Conservation (phyloP, 2,113 vertebrate species). For the Ellobius talpinus region DNA sequence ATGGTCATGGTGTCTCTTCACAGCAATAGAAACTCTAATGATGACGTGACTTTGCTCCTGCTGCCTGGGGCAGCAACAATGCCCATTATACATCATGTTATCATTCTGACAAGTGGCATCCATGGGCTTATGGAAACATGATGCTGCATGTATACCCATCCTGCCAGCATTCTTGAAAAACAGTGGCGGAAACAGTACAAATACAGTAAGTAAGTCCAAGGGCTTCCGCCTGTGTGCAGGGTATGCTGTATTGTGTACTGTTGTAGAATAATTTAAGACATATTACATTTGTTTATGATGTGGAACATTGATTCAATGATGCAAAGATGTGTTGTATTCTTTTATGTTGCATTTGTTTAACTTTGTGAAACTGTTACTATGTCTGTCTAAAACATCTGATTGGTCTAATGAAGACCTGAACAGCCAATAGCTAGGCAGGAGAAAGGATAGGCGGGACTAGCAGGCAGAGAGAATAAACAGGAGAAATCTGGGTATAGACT, state of each 20-base stretch:
- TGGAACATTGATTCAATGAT: too few species aligned
- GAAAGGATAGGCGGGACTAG: too few species aligned
- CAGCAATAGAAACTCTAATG: neutral
- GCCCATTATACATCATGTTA: rapidly evolving
- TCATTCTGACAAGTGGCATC: neutral
- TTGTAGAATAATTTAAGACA: too few species aligned
- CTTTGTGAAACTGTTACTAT: too few species aligned
- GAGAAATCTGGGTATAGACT: neutral
- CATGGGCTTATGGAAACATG: neutral
- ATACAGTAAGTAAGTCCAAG: neutral
- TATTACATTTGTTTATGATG: too few species aligned
- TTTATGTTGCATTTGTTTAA: too few species aligned
- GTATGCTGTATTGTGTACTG: neutral
- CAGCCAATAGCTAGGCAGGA: too few species aligned
- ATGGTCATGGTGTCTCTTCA: neutral
- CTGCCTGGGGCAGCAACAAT: neutral
- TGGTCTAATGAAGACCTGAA: too few species aligned
- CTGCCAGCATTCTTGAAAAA: constrained; percentile 12
- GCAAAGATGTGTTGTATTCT: too few species aligned
- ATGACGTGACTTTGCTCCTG: neutral
- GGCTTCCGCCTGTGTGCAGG: neutral
- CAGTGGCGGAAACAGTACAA: too few species aligned
- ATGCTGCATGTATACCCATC: neutral
- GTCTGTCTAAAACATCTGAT: too few species aligned
- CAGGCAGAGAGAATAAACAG: too few species aligned